Evolutionary conservation across 2,113 vertebrate genomes (phyloP).

Genomic region (Corythornis cristatus): DNA sequence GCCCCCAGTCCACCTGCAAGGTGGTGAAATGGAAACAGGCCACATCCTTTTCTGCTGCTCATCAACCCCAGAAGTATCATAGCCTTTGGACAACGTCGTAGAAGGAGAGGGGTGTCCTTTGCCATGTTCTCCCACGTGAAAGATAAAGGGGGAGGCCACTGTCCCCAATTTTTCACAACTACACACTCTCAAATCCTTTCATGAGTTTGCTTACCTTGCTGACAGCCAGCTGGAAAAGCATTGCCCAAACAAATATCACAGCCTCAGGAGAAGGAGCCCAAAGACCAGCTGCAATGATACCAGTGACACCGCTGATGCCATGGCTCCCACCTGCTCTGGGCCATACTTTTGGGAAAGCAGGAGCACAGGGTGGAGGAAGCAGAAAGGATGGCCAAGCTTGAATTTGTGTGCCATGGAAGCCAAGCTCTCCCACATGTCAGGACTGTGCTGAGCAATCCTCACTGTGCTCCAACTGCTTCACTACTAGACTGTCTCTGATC

Average conservation of each 20-base stretch:
- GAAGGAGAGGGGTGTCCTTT: not conserved
- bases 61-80: not conserved
- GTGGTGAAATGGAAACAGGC: not conserved
- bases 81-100: not conserved
- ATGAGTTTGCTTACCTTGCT: not conserved
- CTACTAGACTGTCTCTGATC: not conserved
- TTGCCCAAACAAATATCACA: not conserved
- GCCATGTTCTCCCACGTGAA: not conserved
- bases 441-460: accelerated
- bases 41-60: not conserved
- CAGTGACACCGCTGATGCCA: not conserved
- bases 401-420: not conserved
- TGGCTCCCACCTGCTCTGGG: not conserved
- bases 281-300: not conserved
- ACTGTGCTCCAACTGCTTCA: not conserved
- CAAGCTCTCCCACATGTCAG: not conserved
- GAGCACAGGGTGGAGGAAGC: not conserved
- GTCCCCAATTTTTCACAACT: not conserved
- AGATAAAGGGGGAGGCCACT: not conserved
- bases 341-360: not conserved
- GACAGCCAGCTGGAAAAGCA: not conserved
- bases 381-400: not conserved
- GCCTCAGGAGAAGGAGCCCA: not conserved
- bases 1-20: not conserved
- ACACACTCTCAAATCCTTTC: not conserved